Evolutionary conservation across 2,797 vertebrate species (phyloP), one percentile per base, ranked within the genome.

Genomic region (Crypturellus tataupa): DNA sequence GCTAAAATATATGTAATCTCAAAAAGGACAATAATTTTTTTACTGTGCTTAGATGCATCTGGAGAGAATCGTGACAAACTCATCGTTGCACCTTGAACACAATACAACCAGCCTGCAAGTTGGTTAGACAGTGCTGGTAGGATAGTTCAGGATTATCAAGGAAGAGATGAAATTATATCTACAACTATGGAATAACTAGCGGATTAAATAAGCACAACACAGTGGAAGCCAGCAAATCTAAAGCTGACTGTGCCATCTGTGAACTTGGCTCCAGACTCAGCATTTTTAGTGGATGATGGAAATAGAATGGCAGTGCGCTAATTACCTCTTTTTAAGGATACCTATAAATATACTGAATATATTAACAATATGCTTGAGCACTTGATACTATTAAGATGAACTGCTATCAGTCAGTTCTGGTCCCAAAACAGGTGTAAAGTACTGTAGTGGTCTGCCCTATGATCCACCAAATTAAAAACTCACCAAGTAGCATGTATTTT

Each of bases 301-400:
- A 90, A 86, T 76, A 81, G 87, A 92, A 64, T 68, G 62, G 42
- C 72, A 77, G 76, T n/a, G 5, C 35, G 35, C 59, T 80, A 56
- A 92, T 77, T 80, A 87, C 29, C 67, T 92, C 37, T 35, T 87
- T 80, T 81, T 94, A 29, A 90, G 9, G 17, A 55, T 81, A 19
- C 33, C 39, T 75, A 72, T 44, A 94, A 94, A 94, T 42, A 56
- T 24, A 49, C 21, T 8, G 58, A 84, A 70, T 58, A 72, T 39
- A 78, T 13, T 37, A 78, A 75, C 29, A 67, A 85, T 65, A 76
- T 76, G n/a, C 33, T 95, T 87, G 35, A 80, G 40, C 39, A 67
- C 2, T 60, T 81, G 55, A 46, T 64, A 64, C 59, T 85, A 35
- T 39, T 70, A 59, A 76, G 80, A 85, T 33, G 80, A 96, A 76